Evolutionary conservation across 2,113 vertebrate genomes (phyloP).

Genomic region (Bagarius yarrelli): DNA sequence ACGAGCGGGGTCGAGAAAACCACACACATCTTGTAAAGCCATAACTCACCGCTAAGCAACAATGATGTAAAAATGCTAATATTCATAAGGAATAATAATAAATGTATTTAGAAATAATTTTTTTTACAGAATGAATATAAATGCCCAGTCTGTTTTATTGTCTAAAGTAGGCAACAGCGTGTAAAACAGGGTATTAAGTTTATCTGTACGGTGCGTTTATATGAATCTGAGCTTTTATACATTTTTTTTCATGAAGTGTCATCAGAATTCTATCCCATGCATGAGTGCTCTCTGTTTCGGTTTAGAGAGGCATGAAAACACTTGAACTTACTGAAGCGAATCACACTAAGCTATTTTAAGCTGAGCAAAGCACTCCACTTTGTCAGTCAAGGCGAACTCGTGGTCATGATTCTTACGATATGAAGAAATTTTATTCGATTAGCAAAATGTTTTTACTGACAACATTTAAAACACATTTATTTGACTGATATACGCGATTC

Average conservation of each 20-base stretch:
- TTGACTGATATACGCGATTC: neutral
- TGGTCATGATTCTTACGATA: neutral
- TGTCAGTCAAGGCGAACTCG: neutral
- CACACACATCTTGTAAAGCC: conserved; percentile 78
- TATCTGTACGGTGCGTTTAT: neutral
- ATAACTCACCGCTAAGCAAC: conserved; percentile 56
- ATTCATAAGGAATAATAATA: neutral
- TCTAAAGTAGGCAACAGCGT: neutral
- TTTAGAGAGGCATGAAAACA: conserved; percentile 11
- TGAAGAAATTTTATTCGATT: neutral
- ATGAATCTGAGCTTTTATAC: conserved; percentile 14
- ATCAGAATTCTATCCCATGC: neutral
- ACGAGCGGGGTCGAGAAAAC: conserved; percentile 49
- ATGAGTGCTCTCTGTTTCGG: neutral
- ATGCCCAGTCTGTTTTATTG: neutral
- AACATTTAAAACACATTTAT: neutral
- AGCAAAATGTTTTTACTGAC: neutral
- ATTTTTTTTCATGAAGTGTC: neutral
- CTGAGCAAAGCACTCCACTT: neutral
- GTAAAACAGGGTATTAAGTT: neutral
- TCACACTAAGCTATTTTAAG: conserved; percentile 19
- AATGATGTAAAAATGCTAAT: neutral
- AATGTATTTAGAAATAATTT: no score
- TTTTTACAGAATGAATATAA: neutral
- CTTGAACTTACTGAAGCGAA: conserved; percentile 11